Base-by-base conservation (phyloP, 2,113 vertebrate species). In the Clarias macrocephalus region DNA sequence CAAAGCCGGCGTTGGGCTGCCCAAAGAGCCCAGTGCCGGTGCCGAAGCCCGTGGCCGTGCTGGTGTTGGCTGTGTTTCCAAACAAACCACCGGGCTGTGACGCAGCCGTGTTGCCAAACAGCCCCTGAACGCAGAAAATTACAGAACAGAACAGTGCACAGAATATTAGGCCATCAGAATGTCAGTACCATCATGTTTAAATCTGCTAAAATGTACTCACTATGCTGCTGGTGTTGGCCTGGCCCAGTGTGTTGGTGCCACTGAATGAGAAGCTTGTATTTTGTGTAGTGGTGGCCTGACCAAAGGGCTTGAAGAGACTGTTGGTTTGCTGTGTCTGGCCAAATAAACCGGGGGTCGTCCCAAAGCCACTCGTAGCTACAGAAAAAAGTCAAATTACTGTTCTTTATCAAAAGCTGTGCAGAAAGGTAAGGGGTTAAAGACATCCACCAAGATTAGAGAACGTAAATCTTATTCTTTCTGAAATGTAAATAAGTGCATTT, bases 281-380 rank as follows among this genome's bases (percentile, higher is more conserved):
- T 83, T 92, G 98, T 0, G 98, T 93, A 0, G 98, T 98, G 13
- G 97, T 97, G 62, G 97, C 85, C 42, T 96, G 95, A 0, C 96
- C 97, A 1, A 99, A 99, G 0, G 98, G 97, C 86, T 99, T 99
- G 93, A 96, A 99, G 10, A 99, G 95, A 70, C 96, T 98, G 0
- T 91, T 91, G 3, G 28, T 93, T 91, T 59, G 94, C 83, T 84
- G 9, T 0, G 91, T 92, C 73, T 95, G 96, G 5, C 96, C 95
- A 37, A 99, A 99, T 18, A 99, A 95, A 0, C 97, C 96, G 0
- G 97, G 93, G 62, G 95, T 93, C 0, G 96, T 89, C 0, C 96
- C 97, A 82, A 99, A 99, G 21, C 95, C 96, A 0, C 95, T 96
- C 0, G 97, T 92, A 42, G 95, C 96, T 95, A 79, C 28, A 48